Conservation (phyloP, 2,113 vertebrate genomes). For the Solea senegalensis region DNA sequence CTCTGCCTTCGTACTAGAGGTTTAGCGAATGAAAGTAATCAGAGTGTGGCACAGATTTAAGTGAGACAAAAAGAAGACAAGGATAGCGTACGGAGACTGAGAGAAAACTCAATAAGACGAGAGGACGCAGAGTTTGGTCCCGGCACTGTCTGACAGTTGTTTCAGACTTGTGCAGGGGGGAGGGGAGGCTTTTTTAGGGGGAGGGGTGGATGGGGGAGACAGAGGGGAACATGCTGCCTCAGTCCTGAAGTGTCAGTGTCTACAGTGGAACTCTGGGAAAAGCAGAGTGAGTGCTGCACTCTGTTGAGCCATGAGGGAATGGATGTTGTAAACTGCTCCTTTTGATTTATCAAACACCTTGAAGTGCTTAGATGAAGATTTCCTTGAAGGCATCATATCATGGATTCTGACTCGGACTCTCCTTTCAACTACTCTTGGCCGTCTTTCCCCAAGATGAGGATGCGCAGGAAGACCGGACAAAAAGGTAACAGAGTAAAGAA, state of each 20-base stretch:
- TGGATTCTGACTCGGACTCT: conserved; percentile 98
- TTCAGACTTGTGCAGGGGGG: conserved; percentile 55
- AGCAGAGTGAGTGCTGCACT: conserved; percentile 41
- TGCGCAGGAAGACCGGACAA: conserved; percentile 87
- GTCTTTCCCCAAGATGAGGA: conserved; percentile 96
- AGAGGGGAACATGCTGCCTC: conserved; percentile 77
- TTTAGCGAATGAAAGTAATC: conserved; percentile 15
- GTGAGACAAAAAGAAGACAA: conserved; percentile 11
- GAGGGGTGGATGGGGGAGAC: conserved; percentile 63
- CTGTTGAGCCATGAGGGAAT: conserved; percentile 35
- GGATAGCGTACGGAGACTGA: not conserved
- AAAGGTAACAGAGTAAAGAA: conserved; percentile 84
- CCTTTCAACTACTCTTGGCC: conserved; percentile 99
- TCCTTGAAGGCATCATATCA: conserved; percentile 60
- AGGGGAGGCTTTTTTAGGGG: conserved; percentile 59
- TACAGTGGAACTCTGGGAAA: conserved; percentile 57
- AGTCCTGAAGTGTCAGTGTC: conserved; percentile 73
- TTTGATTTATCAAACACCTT: conserved; percentile 29
- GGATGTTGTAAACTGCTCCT: conserved; percentile 53
- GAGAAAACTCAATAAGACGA: conserved; percentile 5
- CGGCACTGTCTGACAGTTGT: conserved; percentile 54
- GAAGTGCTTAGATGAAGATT: conserved; percentile 40
- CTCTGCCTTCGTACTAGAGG: conserved; percentile 33
- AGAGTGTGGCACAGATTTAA: conserved; percentile 30
- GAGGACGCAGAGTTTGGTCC: conserved; percentile 11